Conservation (phyloP, 2,797 vertebrate species). For the Microtus agrestis region DNA sequence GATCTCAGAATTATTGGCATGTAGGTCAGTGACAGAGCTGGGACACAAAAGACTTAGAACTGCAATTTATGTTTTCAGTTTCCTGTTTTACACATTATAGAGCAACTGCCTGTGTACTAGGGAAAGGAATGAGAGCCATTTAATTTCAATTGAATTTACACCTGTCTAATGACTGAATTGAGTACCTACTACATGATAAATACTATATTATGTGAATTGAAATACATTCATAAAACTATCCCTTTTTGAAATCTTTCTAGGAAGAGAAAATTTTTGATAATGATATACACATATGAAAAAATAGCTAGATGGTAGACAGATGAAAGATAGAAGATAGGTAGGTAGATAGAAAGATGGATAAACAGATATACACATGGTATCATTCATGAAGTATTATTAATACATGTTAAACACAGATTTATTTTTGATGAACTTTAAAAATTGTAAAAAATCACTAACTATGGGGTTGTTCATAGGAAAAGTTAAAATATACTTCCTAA, state of each 20-base stretch:
- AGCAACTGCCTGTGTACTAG: background rate
- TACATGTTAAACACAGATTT: background rate
- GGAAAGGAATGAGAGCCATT: background rate
- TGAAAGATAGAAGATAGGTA: background rate
- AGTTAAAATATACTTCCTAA: slow-evolving; percentile 47
- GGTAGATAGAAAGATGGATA: background rate
- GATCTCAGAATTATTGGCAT: background rate
- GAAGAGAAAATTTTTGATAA: background rate
- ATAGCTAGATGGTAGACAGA: background rate
- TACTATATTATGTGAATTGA: background rate
- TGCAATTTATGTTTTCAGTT: background rate
- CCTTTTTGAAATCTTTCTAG: slow-evolving; percentile 21
- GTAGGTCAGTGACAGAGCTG: background rate
- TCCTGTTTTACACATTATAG: background rate
- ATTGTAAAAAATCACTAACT: background rate
- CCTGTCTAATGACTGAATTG: background rate
- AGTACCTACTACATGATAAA: slow-evolving; percentile 11
- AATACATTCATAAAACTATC: background rate
- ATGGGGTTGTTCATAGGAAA: background rate
- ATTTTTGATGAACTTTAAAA: slow-evolving; percentile 7
- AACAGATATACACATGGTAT: too few relatives aligned
- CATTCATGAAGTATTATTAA: background rate
- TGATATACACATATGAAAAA: background rate
- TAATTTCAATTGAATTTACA: background rate
- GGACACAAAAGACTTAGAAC: slow-evolving; percentile 6